A percentile compares a stretch with the other conserved stretches of the same genome.
These are phyloP conservation scores for Nycticebus coucang DNA, from an alignment of 2,113 vertebrate genomes.

Conservation along the genomic window DNA sequence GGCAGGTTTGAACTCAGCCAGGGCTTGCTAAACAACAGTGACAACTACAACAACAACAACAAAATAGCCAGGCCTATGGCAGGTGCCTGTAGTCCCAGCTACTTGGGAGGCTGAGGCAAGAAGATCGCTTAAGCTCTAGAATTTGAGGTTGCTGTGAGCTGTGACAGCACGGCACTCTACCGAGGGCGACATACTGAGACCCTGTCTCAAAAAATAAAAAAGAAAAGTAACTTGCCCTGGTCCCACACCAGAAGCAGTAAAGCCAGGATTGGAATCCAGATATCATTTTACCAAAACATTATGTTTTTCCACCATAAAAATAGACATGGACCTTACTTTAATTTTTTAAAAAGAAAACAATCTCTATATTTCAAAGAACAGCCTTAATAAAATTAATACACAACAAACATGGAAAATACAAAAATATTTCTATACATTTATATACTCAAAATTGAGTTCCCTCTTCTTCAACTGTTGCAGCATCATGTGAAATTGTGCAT, in stretches of 20 bases:
- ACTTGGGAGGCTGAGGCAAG: too few species aligned
- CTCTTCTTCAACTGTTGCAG: not conserved
- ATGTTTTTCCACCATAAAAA: not conserved
- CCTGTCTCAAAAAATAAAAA: too few species aligned
- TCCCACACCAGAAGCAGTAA: not conserved
- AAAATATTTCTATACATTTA: not conserved
- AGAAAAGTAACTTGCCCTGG: not conserved
- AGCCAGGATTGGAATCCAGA: not conserved
- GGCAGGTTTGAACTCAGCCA: too few species aligned
- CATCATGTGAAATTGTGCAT: not conserved
- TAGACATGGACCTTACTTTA: not conserved
- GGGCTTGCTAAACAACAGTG: too few species aligned
- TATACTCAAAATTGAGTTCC: not conserved
- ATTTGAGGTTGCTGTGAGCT: too few species aligned
- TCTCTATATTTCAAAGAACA: not conserved
- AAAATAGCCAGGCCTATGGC: too few species aligned
- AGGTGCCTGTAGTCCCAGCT: too few species aligned
- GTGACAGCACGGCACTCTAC: too few species aligned
- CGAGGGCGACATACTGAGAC: too few species aligned
- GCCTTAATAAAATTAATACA: not conserved
- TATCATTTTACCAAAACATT: not conserved
- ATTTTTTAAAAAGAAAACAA: not conserved
- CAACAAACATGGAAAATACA: not conserved
- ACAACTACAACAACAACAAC: too few species aligned
- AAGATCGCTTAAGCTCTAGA: too few species aligned